Evolutionary conservation across 2,113 vertebrate genomes (phyloP).

Genomic region (Pluvialis apricaria): DNA sequence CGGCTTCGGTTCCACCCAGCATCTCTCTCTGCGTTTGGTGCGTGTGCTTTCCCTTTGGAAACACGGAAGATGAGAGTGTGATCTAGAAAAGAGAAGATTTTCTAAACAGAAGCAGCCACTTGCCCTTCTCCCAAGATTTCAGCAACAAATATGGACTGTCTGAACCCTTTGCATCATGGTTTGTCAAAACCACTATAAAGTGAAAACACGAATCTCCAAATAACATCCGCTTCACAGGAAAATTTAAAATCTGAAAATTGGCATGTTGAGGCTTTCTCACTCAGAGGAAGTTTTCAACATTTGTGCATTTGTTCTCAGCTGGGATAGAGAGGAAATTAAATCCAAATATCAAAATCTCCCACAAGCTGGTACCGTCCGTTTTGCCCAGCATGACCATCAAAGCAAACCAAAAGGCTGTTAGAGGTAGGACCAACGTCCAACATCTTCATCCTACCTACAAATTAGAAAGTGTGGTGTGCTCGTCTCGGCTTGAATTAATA

Average conservation of each 20-base stretch:
- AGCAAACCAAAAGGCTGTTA: background rate
- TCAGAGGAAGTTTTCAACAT: background rate
- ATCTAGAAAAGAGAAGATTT: background rate
- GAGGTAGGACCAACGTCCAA: background rate
- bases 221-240: background rate
- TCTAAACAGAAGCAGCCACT: background rate
- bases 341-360: background rate
- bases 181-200: background rate
- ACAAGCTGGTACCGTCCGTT: background rate
- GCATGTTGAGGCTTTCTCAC: background rate
- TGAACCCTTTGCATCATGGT: background rate
- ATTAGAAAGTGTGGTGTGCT: background rate
- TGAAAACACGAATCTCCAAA: background rate
- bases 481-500: slow-evolving; percentile 19
- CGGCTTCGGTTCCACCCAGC: background rate
- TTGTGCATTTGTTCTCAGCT: background rate
- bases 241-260: background rate
- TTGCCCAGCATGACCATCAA: background rate
- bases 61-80: background rate
- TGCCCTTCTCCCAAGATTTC: background rate
- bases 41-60: background rate
- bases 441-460: background rate
- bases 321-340: background rate
- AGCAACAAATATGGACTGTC: background rate
- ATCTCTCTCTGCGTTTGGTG: background rate